A percentile compares a stretch with the other conserved stretches of the same genome.
Evolutionary conservation across 2,797 vertebrate genomes (phyloP).

Genomic region (Trichosurus vulpecula): DNA sequence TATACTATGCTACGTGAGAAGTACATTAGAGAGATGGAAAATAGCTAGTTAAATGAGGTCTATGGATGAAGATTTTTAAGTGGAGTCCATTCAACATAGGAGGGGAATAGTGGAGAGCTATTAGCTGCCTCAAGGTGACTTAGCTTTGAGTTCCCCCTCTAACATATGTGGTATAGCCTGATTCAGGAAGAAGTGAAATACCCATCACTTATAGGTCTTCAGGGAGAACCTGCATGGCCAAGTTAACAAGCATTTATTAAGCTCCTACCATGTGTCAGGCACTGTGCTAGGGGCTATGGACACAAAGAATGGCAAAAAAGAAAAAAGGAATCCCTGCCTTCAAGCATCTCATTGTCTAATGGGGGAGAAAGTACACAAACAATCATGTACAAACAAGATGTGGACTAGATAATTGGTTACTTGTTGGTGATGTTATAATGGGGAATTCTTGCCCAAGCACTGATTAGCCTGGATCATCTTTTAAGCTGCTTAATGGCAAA

Average conservation of each 20-base stretch:
- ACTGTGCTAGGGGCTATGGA: neutral
- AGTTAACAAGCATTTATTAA: neutral
- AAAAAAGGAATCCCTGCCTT: neutral
- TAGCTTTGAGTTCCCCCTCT: neutral
- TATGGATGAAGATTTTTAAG: neutral
- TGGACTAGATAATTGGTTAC: neutral
- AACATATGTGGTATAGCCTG: neutral
- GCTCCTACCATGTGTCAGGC: neutral
- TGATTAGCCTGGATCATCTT: neutral
- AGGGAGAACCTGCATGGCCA: neutral
- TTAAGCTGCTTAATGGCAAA: neutral
- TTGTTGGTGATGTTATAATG: neutral
- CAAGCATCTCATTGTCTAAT: neutral
- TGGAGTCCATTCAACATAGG: neutral
- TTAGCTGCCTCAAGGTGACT: neutral
- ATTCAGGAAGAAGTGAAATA: neutral
- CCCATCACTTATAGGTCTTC: neutral
- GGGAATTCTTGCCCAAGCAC: neutral
- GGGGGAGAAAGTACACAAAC: neutral
- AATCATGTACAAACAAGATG: neutral
- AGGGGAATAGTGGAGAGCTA: neutral
- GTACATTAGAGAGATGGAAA: neutral
- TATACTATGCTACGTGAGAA: neutral
- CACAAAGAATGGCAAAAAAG: neutral
- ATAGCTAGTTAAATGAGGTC: neutral